A percentile compares a stretch with the other conserved stretches of the same genome.
Conservation (phyloP, 2,113 vertebrate genomes). For the Pica pica region DNA sequence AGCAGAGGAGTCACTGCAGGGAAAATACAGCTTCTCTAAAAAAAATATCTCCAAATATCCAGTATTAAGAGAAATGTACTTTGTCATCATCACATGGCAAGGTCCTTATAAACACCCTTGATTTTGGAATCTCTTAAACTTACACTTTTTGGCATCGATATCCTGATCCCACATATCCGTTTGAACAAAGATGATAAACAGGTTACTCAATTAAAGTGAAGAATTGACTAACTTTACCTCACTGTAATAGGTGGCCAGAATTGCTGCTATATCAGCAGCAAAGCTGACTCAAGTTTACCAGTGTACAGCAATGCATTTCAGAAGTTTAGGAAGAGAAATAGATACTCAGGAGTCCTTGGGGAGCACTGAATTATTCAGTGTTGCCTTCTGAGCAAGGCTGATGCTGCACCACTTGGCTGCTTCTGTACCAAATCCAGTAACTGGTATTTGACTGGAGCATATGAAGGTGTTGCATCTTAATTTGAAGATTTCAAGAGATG, state of each 20-base stretch:
- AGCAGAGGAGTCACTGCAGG: neutral
- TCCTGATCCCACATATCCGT: neutral
- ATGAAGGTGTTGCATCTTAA: neutral
- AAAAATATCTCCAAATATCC: neutral
- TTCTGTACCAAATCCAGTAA: neutral
- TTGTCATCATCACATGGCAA: neutral
- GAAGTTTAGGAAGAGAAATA: neutral
- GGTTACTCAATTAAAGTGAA: neutral
- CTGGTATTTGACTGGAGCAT: neutral
- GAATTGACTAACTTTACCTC: neutral
- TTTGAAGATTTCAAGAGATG: neutral
- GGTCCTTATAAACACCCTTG: neutral
- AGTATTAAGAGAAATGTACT: neutral
- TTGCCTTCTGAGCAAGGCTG: neutral
- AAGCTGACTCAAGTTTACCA: neutral
- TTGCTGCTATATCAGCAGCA: neutral
- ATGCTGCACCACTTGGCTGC: neutral
- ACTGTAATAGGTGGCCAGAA: neutral
- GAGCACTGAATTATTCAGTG: constrained; percentile 21
- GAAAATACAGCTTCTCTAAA: neutral
- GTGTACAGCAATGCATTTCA: neutral
- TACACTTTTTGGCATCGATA: neutral
- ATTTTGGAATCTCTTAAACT: neutral
- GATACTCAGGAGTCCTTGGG: neutral
- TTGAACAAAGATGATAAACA: neutral